A percentile compares a stretch with the other conserved stretches of the same genome.
Conservation (phyloP, 2,888 invertebrate species). For the Hemithea aestivaria region DNA sequence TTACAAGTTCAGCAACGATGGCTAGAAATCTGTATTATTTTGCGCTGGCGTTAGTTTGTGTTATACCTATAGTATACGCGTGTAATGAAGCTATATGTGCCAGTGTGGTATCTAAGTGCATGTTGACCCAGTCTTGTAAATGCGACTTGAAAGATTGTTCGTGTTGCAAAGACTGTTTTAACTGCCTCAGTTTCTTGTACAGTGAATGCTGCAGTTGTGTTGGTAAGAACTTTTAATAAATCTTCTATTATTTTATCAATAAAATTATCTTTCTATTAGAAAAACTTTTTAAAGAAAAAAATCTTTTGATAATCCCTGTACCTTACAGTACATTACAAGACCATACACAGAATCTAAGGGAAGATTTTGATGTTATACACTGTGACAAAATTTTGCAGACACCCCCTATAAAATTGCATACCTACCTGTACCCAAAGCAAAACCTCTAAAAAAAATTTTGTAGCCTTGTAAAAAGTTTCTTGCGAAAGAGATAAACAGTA, state of each 20-base stretch:
- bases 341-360: too few species aligned
- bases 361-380: too few species aligned
- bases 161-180: slow-evolving; percentile 96
- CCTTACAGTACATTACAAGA: too few species aligned
- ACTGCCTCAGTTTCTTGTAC: slow-evolving; percentile 92
- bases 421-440: too few species aligned
- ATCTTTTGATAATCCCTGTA: too few species aligned
- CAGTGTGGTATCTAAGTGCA: slow-evolving; percentile 97
- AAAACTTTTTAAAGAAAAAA: not conserved
- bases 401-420: too few species aligned
- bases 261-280: not conserved
- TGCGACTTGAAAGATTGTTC: slow-evolving; percentile 95
- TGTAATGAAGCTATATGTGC: slow-evolving; percentile 98
- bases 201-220: slow-evolving; percentile 98
- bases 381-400: too few species aligned
- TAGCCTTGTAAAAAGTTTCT: too few species aligned
- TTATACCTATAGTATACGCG: slow-evolving; percentile 63
- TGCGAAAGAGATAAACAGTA: too few species aligned
- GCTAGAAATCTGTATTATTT: slow-evolving; percentile 57
- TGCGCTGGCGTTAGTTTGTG: slow-evolving; percentile 50
- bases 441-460: too few species aligned
- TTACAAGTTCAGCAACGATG: slow-evolving; percentile 49
- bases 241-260: slow-evolving; percentile 25
- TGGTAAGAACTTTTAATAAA: slow-evolving; percentile 81
- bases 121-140: slow-evolving; percentile 97